Percentiles rank a stretch among this genome's conserved stretches.
Evolutionary conservation across 1,140 invertebrate species (phyloP).

Genomic region (Drosophila suzukii): DNA sequence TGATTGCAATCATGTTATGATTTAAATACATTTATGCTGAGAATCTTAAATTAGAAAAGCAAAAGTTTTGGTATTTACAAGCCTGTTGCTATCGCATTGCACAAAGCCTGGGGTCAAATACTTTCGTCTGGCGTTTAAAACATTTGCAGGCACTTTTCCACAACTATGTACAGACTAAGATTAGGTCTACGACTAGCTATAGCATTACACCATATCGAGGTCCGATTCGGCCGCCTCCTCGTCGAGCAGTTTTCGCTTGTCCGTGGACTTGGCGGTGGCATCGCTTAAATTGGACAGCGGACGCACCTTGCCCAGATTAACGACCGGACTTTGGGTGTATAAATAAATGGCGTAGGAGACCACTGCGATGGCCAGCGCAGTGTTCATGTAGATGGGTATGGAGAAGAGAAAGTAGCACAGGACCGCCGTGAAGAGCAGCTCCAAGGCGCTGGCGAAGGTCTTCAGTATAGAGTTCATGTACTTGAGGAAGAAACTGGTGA

Average conservation of each 20-base stretch:
- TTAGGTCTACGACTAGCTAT: slow-evolving; percentile 21
- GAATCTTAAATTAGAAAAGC: slow-evolving; percentile 24
- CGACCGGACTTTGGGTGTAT: slow-evolving; percentile 96
- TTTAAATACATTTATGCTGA: slow-evolving; percentile 25
- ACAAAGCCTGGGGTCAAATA: slow-evolving; percentile 53
- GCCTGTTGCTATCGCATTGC: slow-evolving; percentile 28
- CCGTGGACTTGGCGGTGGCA: slow-evolving; percentile 35
- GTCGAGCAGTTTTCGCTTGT: slow-evolving; percentile 66
- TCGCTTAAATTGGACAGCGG: slow-evolving; percentile 59
- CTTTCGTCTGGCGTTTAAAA: slow-evolving; percentile 39
- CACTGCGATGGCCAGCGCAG: slow-evolving; percentile 92
- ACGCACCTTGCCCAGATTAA: slow-evolving; percentile 85
- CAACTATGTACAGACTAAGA: slow-evolving; percentile 37
- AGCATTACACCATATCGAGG: slow-evolving; percentile 67
- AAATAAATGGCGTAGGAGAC: slow-evolving; percentile 93
- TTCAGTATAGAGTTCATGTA: slow-evolving; percentile 98
- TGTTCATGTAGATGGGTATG: slow-evolving; percentile 94
- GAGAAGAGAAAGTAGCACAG: slow-evolving; percentile 95
- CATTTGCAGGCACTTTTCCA: slow-evolving; percentile 65
- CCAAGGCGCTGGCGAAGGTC: slow-evolving; percentile 97
- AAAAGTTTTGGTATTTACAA: slow-evolving; percentile 52
- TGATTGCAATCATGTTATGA: slow-evolving; percentile 6
- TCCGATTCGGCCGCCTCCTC: slow-evolving; percentile 67
- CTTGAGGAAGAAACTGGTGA: slow-evolving; percentile 97
- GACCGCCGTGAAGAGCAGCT: slow-evolving; percentile 95